These are phyloP conservation scores for Pherbina coryleti DNA, from an alignment of 2,888 invertebrate species.

Conservation along the genomic window DNA sequence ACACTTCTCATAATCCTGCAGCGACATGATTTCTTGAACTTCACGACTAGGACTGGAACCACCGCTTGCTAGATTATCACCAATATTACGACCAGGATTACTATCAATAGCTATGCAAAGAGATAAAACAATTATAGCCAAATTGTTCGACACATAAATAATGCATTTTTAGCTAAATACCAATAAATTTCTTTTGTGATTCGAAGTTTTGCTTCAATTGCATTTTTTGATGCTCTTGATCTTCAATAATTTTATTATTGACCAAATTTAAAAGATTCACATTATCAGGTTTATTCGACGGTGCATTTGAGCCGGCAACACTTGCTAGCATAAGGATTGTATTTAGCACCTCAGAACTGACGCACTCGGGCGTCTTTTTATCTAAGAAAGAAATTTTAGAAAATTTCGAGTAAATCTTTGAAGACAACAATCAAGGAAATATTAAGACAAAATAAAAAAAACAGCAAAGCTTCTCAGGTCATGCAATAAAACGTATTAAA, in stretches of 20 bases:
- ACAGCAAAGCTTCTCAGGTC: neutral
- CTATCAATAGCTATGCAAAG: conserved; percentile 56
- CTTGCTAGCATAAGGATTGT: conserved; percentile 69
- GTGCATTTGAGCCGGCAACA: conserved; percentile 58
- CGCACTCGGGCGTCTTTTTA: conserved; percentile 59
- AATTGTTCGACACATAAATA: neutral
- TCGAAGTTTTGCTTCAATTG: conserved; percentile 62
- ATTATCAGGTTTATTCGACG: conserved; percentile 58
- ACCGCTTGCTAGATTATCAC: conserved; percentile 75
- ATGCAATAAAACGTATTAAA: conserved; percentile 3
- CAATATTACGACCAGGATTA: conserved; percentile 59
- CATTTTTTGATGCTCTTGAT: conserved; percentile 65
- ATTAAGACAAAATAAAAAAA: neutral
- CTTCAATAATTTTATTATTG: conserved; percentile 67
- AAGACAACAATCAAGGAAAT: neutral
- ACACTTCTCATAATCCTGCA: conserved; percentile 71
- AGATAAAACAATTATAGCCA: neutral
- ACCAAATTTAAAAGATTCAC: conserved; percentile 64
- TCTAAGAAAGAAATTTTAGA: conserved; percentile 45
- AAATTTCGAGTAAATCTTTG: no score
- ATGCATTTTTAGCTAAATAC: conserved; percentile 43
- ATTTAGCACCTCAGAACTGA: conserved; percentile 66
- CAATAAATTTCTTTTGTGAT: conserved; percentile 62
- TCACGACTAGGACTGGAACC: conserved; percentile 91
- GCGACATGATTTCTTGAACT: conserved; percentile 87